These are phyloP conservation scores for Brachionus calyciflorus DNA, from an alignment of 1,140 invertebrate species.

Conservation along the genomic window DNA sequence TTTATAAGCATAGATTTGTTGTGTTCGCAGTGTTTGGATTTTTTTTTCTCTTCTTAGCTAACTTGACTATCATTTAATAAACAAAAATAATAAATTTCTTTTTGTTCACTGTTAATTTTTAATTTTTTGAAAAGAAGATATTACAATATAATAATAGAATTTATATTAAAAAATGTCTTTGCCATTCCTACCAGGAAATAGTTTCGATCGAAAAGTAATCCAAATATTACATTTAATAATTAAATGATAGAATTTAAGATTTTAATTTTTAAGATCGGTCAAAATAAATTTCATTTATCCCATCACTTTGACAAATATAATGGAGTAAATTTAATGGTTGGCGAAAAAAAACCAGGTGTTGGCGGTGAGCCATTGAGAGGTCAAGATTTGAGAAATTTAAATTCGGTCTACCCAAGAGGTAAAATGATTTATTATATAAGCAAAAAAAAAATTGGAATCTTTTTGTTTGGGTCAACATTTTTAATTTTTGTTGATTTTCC, in stretches of 20 bases:
- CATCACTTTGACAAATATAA: slow-evolving; percentile 60
- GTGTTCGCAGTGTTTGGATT: neutral
- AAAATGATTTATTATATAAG: neutral
- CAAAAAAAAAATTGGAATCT: no score
- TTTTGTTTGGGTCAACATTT: neutral
- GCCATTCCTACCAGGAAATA: slow-evolving; percentile 57
- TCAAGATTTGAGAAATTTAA: slow-evolving; percentile 54
- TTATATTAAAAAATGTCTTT: slow-evolving; percentile 52
- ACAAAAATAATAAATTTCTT: slow-evolving; percentile 1
- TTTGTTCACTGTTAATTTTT: neutral
- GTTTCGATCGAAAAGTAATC: slow-evolving; percentile 55
- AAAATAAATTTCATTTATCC: slow-evolving; percentile 59
- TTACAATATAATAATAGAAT: no score
- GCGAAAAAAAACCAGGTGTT: slow-evolving; percentile 58
- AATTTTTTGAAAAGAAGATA: no score
- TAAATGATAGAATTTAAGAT: neutral
- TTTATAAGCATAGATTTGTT: slow-evolving; percentile 40
- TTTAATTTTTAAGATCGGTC: slow-evolving; percentile 55
- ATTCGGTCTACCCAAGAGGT: slow-evolving; percentile 53
- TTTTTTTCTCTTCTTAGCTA: slow-evolving; percentile 14
- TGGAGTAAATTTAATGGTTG: slow-evolving; percentile 56
- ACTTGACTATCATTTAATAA: slow-evolving; percentile 42
- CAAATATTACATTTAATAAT: neutral
- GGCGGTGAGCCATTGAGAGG: slow-evolving; percentile 58
- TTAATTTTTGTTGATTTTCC: no score